Percentiles rank a stretch among this genome's conserved stretches.
These are phyloP conservation scores for Periplaneta americana DNA, from an alignment of 1,140 invertebrate genomes.

Conservation along the genomic window DNA sequence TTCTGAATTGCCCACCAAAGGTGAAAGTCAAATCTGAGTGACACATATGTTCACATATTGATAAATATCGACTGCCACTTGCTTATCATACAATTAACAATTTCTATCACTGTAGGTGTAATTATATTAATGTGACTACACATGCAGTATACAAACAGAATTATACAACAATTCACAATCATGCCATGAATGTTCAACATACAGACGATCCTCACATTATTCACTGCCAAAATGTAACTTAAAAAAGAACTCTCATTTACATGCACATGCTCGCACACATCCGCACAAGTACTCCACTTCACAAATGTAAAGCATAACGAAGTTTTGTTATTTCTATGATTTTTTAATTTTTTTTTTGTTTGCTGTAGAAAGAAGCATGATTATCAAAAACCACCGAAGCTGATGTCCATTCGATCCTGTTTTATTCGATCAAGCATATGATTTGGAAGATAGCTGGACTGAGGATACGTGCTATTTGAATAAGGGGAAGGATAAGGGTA, in stretches of 20 bases:
- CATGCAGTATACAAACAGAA: not conserved
- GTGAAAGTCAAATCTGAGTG: too few species aligned
- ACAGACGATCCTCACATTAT: not conserved
- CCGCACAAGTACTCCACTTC: not conserved
- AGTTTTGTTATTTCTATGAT: not conserved
- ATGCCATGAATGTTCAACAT: not conserved
- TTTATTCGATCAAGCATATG: conserved; percentile 38
- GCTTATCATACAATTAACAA: not conserved
- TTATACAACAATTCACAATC: not conserved
- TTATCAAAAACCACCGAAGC: conserved; percentile 50
- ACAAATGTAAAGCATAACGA: not conserved
- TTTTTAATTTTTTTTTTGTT: conserved; percentile 3
- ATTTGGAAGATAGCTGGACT: conserved; percentile 40
- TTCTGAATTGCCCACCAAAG: too few species aligned
- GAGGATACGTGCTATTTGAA: conserved; percentile 36
- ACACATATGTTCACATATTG: too few species aligned
- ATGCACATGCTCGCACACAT: not conserved
- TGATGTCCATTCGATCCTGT: conserved; percentile 41
- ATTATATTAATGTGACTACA: not conserved
- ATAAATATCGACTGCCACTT: not conserved
- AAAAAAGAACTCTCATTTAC: not conserved
- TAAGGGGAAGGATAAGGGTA: conserved; percentile 44
- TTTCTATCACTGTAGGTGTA: not conserved
- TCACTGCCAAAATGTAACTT: not conserved
- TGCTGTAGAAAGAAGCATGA: not conserved